Evolutionary conservation across 2,888 invertebrate species (phyloP), one percentile per base, ranked within the genome.

Genomic region (Ashinkailepas kermadecensis): DNA sequence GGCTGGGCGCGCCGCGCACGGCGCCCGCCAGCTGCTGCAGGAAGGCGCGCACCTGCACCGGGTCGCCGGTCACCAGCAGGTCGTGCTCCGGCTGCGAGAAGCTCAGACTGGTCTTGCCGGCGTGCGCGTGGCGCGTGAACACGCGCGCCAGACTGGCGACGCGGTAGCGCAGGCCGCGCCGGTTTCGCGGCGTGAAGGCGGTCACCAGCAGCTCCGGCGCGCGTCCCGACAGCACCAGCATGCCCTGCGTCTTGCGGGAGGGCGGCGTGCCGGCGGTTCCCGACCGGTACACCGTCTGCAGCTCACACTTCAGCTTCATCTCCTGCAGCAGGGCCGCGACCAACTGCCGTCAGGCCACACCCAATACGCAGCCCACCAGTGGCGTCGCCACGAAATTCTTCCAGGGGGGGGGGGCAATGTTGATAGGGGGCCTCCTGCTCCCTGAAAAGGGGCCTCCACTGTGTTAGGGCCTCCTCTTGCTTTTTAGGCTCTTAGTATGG

Each of bases 251-350:
- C 56, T 74, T 74, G 74, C 74, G 74, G 0, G 74, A 74, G 21
- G 74, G 56, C 54, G 23, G 74, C 10, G 18, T 11, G 39, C 15
- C 15, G 23, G 23, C 79, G 21, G 79, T 9, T 7, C 79, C 79
- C 0, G 58, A 12, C 58, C 79, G 23, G 79, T 79, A 79, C 79
- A 79, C 79, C 4, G 58, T 79, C 23, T 58, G 79, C 79, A 79
- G 58, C 58, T 79, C 79, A 25, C 79, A 79, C 79, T 57, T 58
- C 56, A 79, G 79, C 58, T 79, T 79, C 79, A 79, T 79, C 39
- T 39, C 39, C 39, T 39, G 39, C 39, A 39, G 39, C 39, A 39
- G 4, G 39, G 39, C 39, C 39, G 39, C 39, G 39, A 39, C 39
- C 39, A 39, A 4, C 39, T 3, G 39, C 4, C 39, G 39, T 39